phyloP scores from a whole-genome alignment of 2,797 vertebrate species.

The Anableps anableps region DNA sequence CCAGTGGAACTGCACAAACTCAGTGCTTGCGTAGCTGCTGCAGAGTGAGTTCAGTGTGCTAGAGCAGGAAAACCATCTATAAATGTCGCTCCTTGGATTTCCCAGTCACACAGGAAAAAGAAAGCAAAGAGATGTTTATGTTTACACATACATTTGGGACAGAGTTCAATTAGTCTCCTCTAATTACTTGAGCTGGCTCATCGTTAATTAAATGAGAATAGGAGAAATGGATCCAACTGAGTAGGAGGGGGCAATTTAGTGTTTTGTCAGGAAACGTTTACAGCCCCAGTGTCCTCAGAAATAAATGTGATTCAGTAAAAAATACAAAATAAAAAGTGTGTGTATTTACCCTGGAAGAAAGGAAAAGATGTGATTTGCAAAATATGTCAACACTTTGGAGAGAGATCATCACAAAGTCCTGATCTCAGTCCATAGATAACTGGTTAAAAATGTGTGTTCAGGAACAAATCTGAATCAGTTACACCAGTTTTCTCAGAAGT shows the following conservation, averaged over 20 bases:
- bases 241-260: neutral
- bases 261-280: no score
- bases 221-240: constrained; percentile 29
- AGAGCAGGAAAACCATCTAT: constrained; percentile 34
- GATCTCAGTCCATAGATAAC: neutral
- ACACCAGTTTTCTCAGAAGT: neutral
- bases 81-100: constrained; percentile 21
- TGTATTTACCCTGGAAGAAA: no score
- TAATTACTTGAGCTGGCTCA: constrained; percentile 60
- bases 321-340: no score
- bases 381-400: neutral
- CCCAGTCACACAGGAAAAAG: constrained; percentile 11
- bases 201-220: constrained; percentile 63
- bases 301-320: neutral
- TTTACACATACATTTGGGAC: constrained; percentile 39
- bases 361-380: no score
- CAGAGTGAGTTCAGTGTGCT: constrained; percentile 22
- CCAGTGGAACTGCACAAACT: constrained; percentile 36
- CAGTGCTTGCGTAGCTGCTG: constrained; percentile 32
- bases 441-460: neutral
- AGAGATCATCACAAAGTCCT: neutral
- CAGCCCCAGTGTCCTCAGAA: neutral
- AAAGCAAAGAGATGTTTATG: constrained; percentile 12
- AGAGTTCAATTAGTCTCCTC: constrained; percentile 44
- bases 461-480: neutral